Evolutionary conservation across 2,797 vertebrate species (phyloP).

Genomic region (Mus caroli): DNA sequence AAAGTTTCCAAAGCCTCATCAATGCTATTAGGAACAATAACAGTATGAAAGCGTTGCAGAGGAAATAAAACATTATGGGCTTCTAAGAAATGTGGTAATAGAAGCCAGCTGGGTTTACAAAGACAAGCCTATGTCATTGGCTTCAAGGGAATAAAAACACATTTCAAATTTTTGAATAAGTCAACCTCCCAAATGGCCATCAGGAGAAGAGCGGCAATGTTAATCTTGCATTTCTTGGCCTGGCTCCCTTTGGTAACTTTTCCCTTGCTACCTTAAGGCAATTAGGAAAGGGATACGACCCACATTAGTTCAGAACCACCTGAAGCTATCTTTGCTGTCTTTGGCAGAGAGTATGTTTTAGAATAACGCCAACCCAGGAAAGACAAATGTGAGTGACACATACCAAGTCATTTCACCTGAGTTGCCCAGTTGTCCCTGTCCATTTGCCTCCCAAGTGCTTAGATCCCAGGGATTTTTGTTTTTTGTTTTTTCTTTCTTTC

Average conservation of each 20-base stretch:
- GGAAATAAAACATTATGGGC: constrained; percentile 82
- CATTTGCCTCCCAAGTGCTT: constrained; percentile 42
- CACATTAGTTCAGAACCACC: constrained; percentile 38
- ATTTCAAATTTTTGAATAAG: constrained; percentile 64
- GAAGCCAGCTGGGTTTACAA: constrained; percentile 86
- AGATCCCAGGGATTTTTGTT: not conserved
- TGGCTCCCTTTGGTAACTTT: constrained; percentile 24
- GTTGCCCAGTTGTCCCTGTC: not conserved
- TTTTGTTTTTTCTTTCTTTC: too few relatives aligned
- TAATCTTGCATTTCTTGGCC: constrained; percentile 58
- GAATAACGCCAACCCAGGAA: constrained; percentile 46
- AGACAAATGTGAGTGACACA: constrained; percentile 55
- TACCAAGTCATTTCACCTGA: constrained; percentile 48
- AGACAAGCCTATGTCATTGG: constrained; percentile 68
- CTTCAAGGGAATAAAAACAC: constrained; percentile 81
- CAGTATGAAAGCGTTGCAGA: constrained; percentile 75
- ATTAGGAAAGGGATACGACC: not conserved
- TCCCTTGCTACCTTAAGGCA: constrained; percentile 1
- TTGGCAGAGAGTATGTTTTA: constrained; percentile 41
- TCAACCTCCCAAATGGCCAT: constrained; percentile 68
- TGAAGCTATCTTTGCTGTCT: constrained; percentile 28
- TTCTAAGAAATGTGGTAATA: constrained; percentile 85
- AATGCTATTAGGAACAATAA: constrained; percentile 80
- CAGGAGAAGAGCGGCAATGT: constrained; percentile 33
- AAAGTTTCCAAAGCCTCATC: constrained; percentile 75